phyloP scores from a whole-genome alignment of 2,888 invertebrate species.

The Meghimatium bilineatum region DNA sequence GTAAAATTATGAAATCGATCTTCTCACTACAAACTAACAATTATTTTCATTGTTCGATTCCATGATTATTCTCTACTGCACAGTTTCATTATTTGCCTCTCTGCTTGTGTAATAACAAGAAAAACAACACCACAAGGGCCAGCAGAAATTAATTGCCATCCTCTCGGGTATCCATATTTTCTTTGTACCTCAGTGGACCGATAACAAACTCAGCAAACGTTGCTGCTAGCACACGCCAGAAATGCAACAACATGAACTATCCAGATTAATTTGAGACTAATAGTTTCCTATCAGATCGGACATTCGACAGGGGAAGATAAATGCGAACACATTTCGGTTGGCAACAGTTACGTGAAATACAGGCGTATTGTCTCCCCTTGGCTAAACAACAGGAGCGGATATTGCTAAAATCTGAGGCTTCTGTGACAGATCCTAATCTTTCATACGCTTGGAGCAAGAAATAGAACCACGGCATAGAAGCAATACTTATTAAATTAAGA shows the following conservation, averaged over 20 bases:
- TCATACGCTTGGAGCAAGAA: too few species aligned
- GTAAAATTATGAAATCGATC: too few species aligned
- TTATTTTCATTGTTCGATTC: too few species aligned
- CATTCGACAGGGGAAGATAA: not conserved
- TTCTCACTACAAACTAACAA: too few species aligned
- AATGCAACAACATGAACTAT: not conserved
- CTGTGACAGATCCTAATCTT: not conserved
- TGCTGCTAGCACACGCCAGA: not conserved
- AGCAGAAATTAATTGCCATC: not conserved
- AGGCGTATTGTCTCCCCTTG: not conserved
- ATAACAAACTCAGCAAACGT: not conserved
- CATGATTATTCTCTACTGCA: not conserved
- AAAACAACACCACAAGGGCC: not conserved
- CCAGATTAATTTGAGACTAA: slow-evolving; percentile 17
- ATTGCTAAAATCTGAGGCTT: not conserved
- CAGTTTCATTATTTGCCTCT: not conserved
- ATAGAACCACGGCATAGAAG: too few species aligned
- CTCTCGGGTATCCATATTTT: not conserved
- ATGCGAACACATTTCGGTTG: not conserved
- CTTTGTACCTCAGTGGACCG: not conserved
- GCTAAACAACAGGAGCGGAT: not conserved
- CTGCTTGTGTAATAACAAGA: not conserved
- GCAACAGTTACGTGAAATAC: not conserved
- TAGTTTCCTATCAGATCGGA: not conserved
- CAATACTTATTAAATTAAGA: too few species aligned